Percentiles rank a stretch among this genome's conserved stretches.
These are phyloP conservation scores for Cyrtonyx montezumae DNA, from an alignment of 2,113 vertebrate genomes.

Conservation along the genomic window DNA sequence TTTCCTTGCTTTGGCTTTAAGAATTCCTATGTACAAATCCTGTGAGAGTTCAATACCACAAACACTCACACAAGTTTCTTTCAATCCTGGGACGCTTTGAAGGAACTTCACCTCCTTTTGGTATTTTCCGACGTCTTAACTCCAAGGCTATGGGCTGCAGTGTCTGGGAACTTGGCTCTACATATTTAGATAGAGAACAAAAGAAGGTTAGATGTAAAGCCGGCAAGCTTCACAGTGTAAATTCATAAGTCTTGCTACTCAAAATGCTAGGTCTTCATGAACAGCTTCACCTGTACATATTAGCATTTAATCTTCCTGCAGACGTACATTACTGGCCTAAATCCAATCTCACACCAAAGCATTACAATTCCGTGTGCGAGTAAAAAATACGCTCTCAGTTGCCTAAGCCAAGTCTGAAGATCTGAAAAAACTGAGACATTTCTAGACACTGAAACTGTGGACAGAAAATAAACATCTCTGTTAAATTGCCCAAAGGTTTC, in stretches of 20 bases:
- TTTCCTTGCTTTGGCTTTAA: neutral
- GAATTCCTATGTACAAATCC: neutral
- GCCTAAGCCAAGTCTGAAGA: neutral
- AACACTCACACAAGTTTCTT: slow-evolving; percentile 80
- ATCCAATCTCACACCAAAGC: neutral
- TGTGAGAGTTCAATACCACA: neutral
- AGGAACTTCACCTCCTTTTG: slow-evolving; percentile 80
- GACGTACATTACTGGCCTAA: neutral
- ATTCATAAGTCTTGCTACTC: neutral
- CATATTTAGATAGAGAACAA: slow-evolving; percentile 12
- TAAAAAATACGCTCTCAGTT: neutral
- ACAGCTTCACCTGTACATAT: neutral
- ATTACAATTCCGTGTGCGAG: neutral
- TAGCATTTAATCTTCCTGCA: neutral
- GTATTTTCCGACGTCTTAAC: slow-evolving; percentile 84
- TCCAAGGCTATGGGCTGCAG: slow-evolving; percentile 83
- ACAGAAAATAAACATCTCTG: neutral
- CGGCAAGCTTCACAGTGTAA: neutral
- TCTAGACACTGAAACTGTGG: neutral
- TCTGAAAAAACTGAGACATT: neutral
- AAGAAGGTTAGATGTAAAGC: neutral
- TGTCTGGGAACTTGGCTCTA: slow-evolving; percentile 80
- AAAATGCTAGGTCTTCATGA: neutral
- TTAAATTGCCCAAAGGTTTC: neutral
- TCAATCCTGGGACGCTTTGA: slow-evolving; percentile 85